A percentile compares a stretch with the other conserved stretches of the same genome.
Conservation (phyloP, 2,888 invertebrate species). For the Drepana falcataria region DNA sequence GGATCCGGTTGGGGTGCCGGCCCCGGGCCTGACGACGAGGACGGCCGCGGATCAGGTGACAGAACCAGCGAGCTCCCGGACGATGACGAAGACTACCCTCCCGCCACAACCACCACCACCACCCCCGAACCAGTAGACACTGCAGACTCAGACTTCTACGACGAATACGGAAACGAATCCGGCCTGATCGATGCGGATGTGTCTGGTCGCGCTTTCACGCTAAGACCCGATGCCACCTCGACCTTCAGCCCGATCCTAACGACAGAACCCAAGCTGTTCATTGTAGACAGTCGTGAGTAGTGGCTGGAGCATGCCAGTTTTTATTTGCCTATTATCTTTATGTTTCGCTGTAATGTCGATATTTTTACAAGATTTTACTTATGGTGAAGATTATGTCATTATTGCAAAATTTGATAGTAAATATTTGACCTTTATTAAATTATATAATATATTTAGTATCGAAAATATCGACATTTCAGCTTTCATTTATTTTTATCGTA, state of each 20-base stretch:
- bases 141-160: conserved; percentile 3
- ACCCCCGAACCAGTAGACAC: conserved; percentile 9
- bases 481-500: not conserved
- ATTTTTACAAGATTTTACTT: conserved; percentile 2
- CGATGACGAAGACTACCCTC: conserved; percentile 69
- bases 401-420: too few species aligned
- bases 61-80: conserved; percentile 42
- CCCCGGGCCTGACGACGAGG: conserved; percentile 88
- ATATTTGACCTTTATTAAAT: too few species aligned
- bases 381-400: too few species aligned
- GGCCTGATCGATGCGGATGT: not conserved
- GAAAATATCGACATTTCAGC: not conserved
- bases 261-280: conserved; percentile 40
- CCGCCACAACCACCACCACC: conserved; percentile 21
- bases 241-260: conserved; percentile 42
- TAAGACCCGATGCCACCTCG: conserved; percentile 14
- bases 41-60: conserved; percentile 71
- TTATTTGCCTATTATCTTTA: conserved; percentile 56
- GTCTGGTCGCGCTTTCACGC: not conserved
- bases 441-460: too few species aligned
- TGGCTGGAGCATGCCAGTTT: conserved; percentile 73
- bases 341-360: conserved; percentile 24
- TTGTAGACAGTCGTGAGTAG: conserved; percentile 75
- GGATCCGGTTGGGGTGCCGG: conserved; percentile 88
- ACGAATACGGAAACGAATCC: not conserved